phyloP scores from a whole-genome alignment of 2,888 invertebrate species.

The Lucinisca nassula region DNA sequence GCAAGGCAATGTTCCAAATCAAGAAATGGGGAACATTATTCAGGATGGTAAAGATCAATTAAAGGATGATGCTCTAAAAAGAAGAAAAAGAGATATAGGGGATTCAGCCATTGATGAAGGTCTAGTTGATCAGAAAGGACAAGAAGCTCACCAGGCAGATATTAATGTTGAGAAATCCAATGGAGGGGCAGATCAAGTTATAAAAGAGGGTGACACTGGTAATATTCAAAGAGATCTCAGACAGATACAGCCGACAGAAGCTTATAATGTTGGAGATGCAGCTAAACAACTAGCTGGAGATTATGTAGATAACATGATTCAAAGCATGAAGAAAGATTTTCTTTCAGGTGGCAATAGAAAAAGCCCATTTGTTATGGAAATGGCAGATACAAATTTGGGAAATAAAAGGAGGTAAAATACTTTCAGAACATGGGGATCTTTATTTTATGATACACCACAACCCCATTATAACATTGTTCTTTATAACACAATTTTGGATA shows the following conservation, averaged over 20 bases:
- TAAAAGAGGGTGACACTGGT: neutral
- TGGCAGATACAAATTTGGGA: conserved; percentile 2
- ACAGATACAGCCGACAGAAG: neutral
- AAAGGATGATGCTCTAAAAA: neutral
- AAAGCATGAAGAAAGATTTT: conserved; percentile 1
- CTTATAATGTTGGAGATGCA: neutral
- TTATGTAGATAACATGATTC: conserved; percentile 16
- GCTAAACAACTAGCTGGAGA: neutral
- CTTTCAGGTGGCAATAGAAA: neutral
- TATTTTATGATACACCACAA: too few relatives aligned
- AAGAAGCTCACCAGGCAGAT: neutral
- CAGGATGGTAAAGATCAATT: neutral
- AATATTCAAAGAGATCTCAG: conserved; percentile 35
- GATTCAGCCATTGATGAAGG: neutral
- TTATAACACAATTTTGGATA: too few relatives aligned
- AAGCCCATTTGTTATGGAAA: conserved; percentile 4
- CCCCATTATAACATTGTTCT: too few relatives aligned
- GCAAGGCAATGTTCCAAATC: neutral
- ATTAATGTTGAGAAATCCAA: neutral
- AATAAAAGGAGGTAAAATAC: neutral
- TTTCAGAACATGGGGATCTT: too few relatives aligned
- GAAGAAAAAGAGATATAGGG: neutral
- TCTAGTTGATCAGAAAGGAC: neutral
- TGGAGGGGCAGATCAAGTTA: neutral
- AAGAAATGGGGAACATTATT: neutral